Evolutionary conservation across 2,113 vertebrate genomes (phyloP), one percentile per base, ranked within the genome.

Genomic region (Pygoscelis adeliae): DNA sequence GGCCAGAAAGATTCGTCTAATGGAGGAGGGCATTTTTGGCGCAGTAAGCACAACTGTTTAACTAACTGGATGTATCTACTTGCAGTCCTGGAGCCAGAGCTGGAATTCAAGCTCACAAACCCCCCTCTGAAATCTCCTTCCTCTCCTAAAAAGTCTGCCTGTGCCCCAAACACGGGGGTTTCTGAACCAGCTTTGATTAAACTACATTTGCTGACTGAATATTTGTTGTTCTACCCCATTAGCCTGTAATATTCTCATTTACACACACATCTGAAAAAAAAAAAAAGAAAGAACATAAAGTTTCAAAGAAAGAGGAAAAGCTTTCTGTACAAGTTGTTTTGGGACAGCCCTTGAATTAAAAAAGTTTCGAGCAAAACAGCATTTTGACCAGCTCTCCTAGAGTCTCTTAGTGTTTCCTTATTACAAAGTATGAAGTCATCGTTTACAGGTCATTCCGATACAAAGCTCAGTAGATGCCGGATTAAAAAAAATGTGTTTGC

Each of bases 361-460:
- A 59, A 56, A 46, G 21, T 85, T 82, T 82, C 7, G 15, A 62
- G 55, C 36, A 55, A 87, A 90, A 40, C 25, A 90, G 30, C 3
- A 2, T 83, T 95, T 81, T 70, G 40, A 89, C 49, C 66, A 62
- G 12, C 15, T 83, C 53, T 95, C 46, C 84, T 34, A 36, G 23
- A 79, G 18, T 62, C 32, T 70, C 46, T 73, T 59, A 73, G 3
- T 88, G 83, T 67, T 89, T 94, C 55, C 76, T 73, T 55, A 27
- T 72, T 90, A 58, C 12, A 25, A 85, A 80, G 52, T 50, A 96
- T 62, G 84, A 96, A 87, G 58, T 94, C 46, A 90, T 67, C 58
- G 71, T 81, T 80, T 73, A 88, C 87, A 67, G 79, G 78, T 91
- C 84, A 95, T 30, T 87, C 70, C 3, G 36, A 85, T 85, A 94